Base-by-base conservation (phyloP, 2,888 invertebrate species). In the Nomada ruficornis region DNA sequence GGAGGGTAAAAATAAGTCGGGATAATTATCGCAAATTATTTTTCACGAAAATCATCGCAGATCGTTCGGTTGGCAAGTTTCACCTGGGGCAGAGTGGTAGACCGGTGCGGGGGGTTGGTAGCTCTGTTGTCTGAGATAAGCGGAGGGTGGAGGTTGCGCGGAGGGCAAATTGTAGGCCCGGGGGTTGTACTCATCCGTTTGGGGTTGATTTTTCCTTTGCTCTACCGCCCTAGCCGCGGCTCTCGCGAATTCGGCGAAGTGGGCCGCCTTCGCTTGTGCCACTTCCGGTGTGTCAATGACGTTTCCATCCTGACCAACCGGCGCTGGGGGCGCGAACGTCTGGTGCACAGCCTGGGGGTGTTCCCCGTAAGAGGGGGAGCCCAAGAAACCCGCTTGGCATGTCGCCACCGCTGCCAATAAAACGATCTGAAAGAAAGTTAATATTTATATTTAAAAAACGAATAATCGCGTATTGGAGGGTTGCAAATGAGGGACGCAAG, bases 201-300 rank as follows among this genome's bases (percentile, higher is more conserved):
- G 77, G 54, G 79, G 76, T 29, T 79, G 88, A 20, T 89, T 87
- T 2, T 89, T 81, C 36, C 89, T 89, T 5, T 90, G 88, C 18
- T 92, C 92, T 18, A 86, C 92, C 0, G 94, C 94, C 7, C 94
- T 89, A 9, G 93, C 92, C 0, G 93, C 93, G 0, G 93, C 94
- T 9, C 90, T 89, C 0, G 94, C 93, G 74, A 92, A 93, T 87
- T 94, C 94, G 10, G 93, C 94, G 65, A 94, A 93, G 80, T 94
- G 94, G 0, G 92, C 93, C 2, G 93, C 93, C 83, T 94, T 94
- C 13, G 94, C 94, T 78, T 93, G 92, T 3, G 93, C 93, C 3
- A 94, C 94, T 90, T 94, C 94, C 82, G 94, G 94, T 0, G 94
- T 94, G 82, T 94, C 94, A 78, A 94, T 92, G 13, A 94, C 93